phyloP scores from a whole-genome alignment of 2,113 vertebrate species.

The Equus przewalskii region DNA sequence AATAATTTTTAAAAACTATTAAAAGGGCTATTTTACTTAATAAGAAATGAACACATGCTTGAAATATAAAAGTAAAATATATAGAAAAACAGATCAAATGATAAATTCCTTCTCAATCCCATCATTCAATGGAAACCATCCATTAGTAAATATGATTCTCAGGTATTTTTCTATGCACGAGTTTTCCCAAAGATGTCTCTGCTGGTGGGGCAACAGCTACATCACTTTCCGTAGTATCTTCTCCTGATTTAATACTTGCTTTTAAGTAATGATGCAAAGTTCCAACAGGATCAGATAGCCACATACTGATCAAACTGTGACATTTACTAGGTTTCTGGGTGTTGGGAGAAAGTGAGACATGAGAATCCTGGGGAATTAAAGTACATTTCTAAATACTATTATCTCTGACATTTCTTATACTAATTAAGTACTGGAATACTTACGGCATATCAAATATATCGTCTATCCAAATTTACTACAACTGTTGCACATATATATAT shows the following conservation, averaged over 20 bases:
- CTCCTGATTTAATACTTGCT: not conserved
- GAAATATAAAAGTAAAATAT: not conserved
- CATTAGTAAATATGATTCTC: not conserved
- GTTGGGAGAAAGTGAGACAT: not conserved
- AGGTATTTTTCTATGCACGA: not conserved
- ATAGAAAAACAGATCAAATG: not conserved
- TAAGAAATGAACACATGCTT: not conserved
- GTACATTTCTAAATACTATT: not conserved
- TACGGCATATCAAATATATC: not conserved
- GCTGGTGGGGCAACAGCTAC: not conserved
- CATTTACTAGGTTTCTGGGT: not conserved
- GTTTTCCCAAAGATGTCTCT: not conserved
- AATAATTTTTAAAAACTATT: not conserved
- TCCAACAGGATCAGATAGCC: not conserved
- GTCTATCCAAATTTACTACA: not conserved
- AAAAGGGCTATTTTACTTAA: not conserved
- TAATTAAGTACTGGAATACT: not conserved
- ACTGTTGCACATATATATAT: not conserved
- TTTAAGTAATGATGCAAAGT: not conserved
- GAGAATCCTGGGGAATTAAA: not conserved
- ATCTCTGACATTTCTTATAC: not conserved
- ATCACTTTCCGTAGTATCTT: not conserved
- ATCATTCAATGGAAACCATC: not conserved
- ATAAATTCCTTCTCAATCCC: not conserved
- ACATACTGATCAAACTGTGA: not conserved